Percentiles rank a stretch among this genome's conserved stretches.
These are phyloP conservation scores for Acanthoscelides obtectus DNA, from an alignment of 2,888 invertebrate genomes.

Conservation along the genomic window DNA sequence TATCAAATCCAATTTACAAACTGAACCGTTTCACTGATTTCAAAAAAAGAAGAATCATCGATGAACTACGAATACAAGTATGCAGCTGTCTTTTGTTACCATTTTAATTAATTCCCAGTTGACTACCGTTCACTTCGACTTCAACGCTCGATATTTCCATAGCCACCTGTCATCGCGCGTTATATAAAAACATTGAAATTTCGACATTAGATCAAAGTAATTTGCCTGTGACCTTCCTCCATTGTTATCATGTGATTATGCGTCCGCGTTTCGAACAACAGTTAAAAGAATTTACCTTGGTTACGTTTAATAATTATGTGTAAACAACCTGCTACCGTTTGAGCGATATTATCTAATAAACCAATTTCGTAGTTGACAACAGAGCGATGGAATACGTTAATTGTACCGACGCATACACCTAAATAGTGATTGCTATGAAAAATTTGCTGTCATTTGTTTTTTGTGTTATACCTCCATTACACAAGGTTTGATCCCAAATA, in stretches of 20 bases:
- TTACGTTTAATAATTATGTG: not conserved
- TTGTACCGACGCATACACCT: not conserved
- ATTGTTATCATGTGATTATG: not conserved
- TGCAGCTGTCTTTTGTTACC: not conserved
- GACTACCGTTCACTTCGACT: not conserved
- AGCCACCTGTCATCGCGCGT: not conserved
- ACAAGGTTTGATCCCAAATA: not conserved
- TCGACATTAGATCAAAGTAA: not conserved
- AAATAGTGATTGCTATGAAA: conserved; percentile 26
- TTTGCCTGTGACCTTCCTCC: not conserved
- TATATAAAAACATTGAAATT: not conserved
- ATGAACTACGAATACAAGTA: not conserved
- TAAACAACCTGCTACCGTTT: not conserved
- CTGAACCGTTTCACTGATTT: not conserved
- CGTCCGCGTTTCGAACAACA: not conserved
- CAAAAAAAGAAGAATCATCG: not conserved
- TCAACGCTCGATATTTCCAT: not conserved
- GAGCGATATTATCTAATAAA: not conserved
- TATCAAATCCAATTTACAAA: not conserved
- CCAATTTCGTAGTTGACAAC: not conserved
- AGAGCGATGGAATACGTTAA: not conserved
- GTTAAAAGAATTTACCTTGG: not conserved
- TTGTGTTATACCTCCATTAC: not conserved
- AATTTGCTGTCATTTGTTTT: conserved; percentile 21
- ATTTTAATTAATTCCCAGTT: not conserved